Conservation (phyloP, 2,797 vertebrate species). For the Threskiornis aethiopicus region DNA sequence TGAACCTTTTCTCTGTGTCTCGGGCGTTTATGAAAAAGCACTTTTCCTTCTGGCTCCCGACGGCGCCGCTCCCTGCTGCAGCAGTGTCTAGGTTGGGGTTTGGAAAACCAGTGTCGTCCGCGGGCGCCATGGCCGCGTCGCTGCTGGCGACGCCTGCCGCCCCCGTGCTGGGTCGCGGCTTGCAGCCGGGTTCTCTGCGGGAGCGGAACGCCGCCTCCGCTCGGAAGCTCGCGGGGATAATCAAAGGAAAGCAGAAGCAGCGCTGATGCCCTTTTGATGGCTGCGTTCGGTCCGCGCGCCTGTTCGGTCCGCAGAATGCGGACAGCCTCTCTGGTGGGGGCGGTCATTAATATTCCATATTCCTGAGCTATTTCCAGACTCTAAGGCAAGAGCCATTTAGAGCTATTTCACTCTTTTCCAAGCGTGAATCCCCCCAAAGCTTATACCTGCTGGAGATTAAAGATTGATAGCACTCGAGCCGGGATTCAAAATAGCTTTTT, state of each 20-base stretch:
- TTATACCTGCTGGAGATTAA: background rate
- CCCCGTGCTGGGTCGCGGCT: background rate
- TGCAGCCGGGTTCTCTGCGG: background rate
- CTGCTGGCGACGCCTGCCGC: background rate
- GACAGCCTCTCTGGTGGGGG: background rate
- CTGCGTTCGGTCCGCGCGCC: background rate
- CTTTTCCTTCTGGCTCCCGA: rapidly evolving
- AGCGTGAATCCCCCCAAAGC: background rate
- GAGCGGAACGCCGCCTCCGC: background rate
- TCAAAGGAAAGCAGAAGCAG: background rate
- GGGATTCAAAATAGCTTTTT: background rate
- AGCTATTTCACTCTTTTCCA: background rate
- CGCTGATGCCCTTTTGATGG: background rate
- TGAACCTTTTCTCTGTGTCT: no score
- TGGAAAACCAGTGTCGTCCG: background rate
- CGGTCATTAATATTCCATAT: background rate
- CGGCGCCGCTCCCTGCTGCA: background rate
- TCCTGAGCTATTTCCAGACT: background rate
- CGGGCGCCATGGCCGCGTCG: rapidly evolving
- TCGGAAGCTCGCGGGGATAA: rapidly evolving
- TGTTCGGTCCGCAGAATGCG: background rate
- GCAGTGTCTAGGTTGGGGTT: background rate
- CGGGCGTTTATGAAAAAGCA: rapidly evolving
- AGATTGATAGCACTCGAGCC: background rate
- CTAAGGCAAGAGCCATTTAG: no score